Conservation (phyloP, 2,113 vertebrate genomes). For the Panurus biarmicus region DNA sequence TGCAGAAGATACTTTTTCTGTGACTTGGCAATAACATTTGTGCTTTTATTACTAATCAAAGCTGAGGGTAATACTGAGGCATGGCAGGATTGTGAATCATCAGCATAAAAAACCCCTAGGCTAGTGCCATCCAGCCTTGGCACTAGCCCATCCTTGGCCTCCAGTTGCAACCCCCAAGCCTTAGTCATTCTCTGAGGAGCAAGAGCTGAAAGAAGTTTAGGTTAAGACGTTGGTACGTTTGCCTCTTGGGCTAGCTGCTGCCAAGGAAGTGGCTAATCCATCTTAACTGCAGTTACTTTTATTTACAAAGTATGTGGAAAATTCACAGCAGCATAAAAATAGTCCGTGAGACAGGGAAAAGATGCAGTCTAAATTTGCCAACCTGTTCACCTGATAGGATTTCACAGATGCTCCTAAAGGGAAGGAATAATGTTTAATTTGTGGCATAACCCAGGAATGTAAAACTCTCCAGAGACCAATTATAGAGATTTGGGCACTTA, state of each 20-base stretch:
- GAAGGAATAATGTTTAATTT: background rate
- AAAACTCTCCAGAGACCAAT: background rate
- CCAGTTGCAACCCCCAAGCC: background rate
- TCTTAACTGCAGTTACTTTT: background rate
- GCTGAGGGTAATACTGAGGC: background rate
- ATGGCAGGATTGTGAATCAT: background rate
- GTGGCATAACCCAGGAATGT: background rate
- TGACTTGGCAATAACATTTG: background rate
- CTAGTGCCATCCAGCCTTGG: background rate
- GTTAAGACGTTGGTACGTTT: background rate
- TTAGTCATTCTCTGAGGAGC: background rate
- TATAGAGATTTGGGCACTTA: background rate
- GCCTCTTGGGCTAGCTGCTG: background rate
- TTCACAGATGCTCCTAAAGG: background rate
- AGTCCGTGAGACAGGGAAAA: background rate
- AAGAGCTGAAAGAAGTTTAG: background rate
- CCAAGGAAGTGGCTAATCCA: background rate
- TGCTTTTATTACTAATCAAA: background rate
- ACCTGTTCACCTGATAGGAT: background rate
- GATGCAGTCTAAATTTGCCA: background rate
- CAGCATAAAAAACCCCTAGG: background rate
- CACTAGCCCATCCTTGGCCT: background rate
- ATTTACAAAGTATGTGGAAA: background rate
- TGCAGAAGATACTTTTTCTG: background rate
- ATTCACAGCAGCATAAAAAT: background rate